Base-by-base conservation (phyloP, 1,140 invertebrate species). In the Zaprionus ghesquierei region DNA sequence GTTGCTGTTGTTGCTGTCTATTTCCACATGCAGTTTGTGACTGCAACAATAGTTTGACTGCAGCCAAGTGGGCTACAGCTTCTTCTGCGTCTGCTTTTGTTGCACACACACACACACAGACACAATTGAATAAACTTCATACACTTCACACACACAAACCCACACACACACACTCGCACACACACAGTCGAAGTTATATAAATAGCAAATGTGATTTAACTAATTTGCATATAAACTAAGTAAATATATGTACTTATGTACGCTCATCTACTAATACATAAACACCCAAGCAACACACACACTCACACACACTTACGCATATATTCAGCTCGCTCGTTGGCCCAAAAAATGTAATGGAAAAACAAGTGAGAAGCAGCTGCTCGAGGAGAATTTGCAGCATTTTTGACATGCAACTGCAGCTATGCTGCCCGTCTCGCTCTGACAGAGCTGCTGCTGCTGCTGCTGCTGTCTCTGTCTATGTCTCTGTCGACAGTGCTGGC, bases 21-120 rank as follows among this genome's bases (percentile, higher is more conserved):
- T 79, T 84, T 84, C 77, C 80, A 85, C 76, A 85, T 82, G 61
- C 79, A 89, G 89, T 85, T 81, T 90, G 89, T 90, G 89, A 90
- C 89, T 89, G 72, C 66, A 90, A 90, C 89, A 90, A 90, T 90
- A 90, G 89, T 90, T 90, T 77, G 65, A 27, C 72, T 66, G 81
- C 82, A 75, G 82, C 68, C 22, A 79, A 82, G 82, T 66, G 74
- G 33, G 41, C 15, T 60, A 53, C 69, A 38, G 31, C 31, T 1
- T 10, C 1, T 13, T 10, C 27, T 8, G 12, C 33, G 13, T 38
- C 35, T n/a, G 35, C 35, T 15, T 59, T 66, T 71, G 69, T 71
- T 71, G 60, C 49, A 46, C 3, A 46, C 9, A 44, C 18, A 46
- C 38, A 49, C 44, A 70, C 59, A 59, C 69, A 69, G 60, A n/a